These are phyloP conservation scores for Hylomyscus alleni DNA, from an alignment of 2,797 vertebrate genomes.

Conservation along the genomic window DNA sequence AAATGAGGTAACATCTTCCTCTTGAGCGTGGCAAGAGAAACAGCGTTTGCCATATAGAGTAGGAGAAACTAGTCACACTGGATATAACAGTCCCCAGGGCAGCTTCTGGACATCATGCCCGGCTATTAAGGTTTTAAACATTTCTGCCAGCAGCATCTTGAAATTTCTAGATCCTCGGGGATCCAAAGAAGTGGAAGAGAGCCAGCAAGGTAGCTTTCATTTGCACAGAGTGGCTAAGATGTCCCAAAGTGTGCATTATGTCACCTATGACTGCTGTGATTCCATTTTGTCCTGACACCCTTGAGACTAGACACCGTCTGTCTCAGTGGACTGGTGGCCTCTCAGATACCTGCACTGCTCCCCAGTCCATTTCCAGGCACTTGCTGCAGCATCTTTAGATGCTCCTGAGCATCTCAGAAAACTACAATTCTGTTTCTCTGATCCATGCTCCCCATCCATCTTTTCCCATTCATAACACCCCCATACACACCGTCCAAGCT, in stretches of 20 bases:
- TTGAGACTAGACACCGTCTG: neutral
- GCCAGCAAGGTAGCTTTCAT: neutral
- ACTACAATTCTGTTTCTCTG: neutral
- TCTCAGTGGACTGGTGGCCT: neutral
- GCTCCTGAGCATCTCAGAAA: neutral
- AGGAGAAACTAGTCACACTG: neutral
- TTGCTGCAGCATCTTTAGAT: neutral
- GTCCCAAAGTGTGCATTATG: neutral
- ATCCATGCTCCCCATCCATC: neutral
- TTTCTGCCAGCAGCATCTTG: neutral
- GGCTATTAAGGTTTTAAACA: neutral
- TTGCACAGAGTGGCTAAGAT: neutral
- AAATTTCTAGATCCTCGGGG: neutral
- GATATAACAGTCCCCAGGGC: neutral
- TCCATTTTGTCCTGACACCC: neutral
- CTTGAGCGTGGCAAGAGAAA: neutral
- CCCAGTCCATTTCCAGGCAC: neutral
- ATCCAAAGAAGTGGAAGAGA: neutral
- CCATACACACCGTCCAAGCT: neutral
- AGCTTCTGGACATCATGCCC: constrained; percentile 42
- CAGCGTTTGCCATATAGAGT: neutral
- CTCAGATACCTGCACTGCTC: neutral
- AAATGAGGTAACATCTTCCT: constrained; percentile 44
- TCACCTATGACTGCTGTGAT: neutral
- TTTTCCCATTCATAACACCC: neutral